Evolutionary conservation across 2,797 vertebrate genomes (phyloP).

Genomic region (Dipus sagitta): DNA sequence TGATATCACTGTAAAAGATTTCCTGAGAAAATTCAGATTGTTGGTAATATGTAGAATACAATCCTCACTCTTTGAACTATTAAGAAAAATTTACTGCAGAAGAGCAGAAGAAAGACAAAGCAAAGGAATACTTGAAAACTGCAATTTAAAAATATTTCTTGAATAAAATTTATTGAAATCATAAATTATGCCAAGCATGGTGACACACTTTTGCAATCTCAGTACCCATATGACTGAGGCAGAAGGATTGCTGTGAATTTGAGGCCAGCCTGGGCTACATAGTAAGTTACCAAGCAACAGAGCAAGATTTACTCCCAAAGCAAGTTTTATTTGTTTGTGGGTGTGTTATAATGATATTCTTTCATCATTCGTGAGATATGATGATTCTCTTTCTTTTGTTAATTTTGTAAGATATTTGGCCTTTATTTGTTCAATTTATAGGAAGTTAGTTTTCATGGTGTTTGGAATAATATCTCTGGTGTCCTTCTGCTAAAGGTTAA

Average conservation of each 20-base stretch:
- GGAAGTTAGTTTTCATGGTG: slow-evolving; percentile 32
- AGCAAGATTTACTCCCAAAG: not conserved
- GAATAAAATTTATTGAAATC: not conserved
- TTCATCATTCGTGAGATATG: not conserved
- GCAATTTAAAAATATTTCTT: not conserved
- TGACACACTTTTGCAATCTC: not conserved
- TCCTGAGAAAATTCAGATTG: not conserved
- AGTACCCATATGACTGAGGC: not conserved
- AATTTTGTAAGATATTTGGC: not conserved
- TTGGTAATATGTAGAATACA: not conserved
- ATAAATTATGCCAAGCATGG: not conserved
- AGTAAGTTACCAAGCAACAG: not conserved
- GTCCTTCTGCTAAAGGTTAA: not conserved
- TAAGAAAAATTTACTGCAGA: not conserved
- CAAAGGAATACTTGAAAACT: not conserved
- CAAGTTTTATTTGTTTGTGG: slow-evolving; percentile 25
- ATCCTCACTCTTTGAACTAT: not conserved
- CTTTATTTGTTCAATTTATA: not conserved
- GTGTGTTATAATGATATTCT: not conserved
- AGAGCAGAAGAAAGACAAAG: not conserved
- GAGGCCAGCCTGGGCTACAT: not conserved
- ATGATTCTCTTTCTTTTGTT: not conserved
- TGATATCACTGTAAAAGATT: not conserved
- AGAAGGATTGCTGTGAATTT: not conserved
- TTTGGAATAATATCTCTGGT: not conserved